Percentiles rank a stretch among this genome's conserved stretches.
phyloP scores from a whole-genome alignment of 2,888 invertebrate species.

The Cosmopolites sordidus region DNA sequence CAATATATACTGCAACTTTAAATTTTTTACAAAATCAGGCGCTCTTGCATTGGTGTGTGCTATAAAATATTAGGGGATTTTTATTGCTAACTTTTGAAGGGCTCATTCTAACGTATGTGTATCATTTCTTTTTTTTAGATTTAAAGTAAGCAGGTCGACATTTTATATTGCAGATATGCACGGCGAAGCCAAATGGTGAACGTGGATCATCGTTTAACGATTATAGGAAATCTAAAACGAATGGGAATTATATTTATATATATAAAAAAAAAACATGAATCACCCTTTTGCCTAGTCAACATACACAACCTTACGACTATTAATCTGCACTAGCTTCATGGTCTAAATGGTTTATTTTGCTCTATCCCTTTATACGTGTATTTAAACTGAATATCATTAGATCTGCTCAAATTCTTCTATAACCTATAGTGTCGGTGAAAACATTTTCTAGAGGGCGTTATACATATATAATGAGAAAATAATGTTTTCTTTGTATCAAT shows the following conservation, averaged over 20 bases:
- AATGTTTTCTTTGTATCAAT: no score
- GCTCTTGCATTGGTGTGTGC: no score
- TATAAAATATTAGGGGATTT: neutral
- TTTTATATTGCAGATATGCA: constrained; percentile 27
- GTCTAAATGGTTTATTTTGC: neutral
- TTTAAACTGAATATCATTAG: no score
- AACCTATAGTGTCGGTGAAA: no score
- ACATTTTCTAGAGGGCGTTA: no score
- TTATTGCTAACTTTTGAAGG: neutral
- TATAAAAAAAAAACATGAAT: constrained; percentile 16
- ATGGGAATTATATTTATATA: no score
- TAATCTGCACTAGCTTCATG: neutral
- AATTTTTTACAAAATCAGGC: no score
- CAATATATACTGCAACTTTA: no score
- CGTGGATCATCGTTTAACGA: neutral
- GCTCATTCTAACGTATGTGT: neutral
- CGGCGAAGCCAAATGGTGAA: constrained; percentile 21
- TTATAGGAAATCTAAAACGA: neutral
- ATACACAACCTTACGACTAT: constrained; percentile 4
- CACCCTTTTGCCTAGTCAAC: constrained; percentile 27
- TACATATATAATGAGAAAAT: no score
- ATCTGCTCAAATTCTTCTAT: no score
- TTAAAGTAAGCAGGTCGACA: constrained; percentile 24
- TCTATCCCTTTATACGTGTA: no score
- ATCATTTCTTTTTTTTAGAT: constrained; percentile 21